Conservation (phyloP, 2,113 vertebrate species). For the Xiphophorus couchianus region DNA sequence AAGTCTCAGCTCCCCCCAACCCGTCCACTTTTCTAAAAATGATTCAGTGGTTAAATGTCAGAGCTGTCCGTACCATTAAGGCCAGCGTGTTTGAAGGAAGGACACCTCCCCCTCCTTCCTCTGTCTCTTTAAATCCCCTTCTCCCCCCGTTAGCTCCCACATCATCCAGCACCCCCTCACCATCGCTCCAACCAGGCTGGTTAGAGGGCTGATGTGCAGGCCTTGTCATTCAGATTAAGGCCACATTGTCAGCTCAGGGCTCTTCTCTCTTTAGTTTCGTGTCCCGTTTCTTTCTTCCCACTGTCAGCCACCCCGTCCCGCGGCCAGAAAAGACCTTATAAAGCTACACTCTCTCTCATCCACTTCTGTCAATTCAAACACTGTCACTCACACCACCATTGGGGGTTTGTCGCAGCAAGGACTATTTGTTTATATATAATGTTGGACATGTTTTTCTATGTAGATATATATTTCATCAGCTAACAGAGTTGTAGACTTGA, state of each 20-base stretch:
- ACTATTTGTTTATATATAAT: constrained; percentile 26
- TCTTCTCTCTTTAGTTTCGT: constrained; percentile 61
- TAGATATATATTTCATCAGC: constrained; percentile 15
- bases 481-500: not conserved
- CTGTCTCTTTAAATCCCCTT: constrained; percentile 59
- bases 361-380: constrained; percentile 84
- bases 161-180: constrained; percentile 15
- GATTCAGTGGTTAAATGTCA: constrained; percentile 79
- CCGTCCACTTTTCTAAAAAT: constrained; percentile 73
- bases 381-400: constrained; percentile 75
- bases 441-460: not conserved
- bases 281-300: constrained; percentile 61
- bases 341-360: constrained; percentile 74
- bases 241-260: constrained; percentile 86
- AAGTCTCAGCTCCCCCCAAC: constrained; percentile 30
- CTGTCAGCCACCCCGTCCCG: constrained; percentile 66
- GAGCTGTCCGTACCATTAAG: constrained; percentile 83
- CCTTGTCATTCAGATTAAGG: constrained; percentile 90
- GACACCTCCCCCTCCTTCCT: constrained; percentile 53
- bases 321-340: constrained; percentile 75
- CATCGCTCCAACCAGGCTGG: constrained; percentile 67
- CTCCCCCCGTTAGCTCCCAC: constrained; percentile 35
- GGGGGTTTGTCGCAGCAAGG: constrained; percentile 63
- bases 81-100: constrained; percentile 81
- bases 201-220: constrained; percentile 83